Percentiles rank a stretch among this genome's conserved stretches.
Conservation (phyloP, 2,797 vertebrate species). For the Notolepis coatsorum region DNA sequence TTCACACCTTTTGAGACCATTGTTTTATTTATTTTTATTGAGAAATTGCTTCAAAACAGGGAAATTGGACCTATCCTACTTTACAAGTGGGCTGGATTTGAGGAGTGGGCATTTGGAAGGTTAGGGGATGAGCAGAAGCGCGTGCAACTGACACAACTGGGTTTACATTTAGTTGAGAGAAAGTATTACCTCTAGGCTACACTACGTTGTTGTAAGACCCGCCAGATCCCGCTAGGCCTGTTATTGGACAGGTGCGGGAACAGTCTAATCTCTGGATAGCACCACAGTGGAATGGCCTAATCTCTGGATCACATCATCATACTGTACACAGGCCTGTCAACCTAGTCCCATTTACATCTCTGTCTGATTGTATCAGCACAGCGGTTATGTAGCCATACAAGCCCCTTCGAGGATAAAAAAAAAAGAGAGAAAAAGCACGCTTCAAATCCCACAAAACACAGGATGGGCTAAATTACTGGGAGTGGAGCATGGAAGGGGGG, state of each 20-base stretch:
- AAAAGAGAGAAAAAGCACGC: slow-evolving; percentile 49
- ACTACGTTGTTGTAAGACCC: slow-evolving; percentile 1
- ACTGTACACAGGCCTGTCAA: slow-evolving; percentile 42
- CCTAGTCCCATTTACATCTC: slow-evolving; percentile 59
- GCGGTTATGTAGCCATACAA: slow-evolving; percentile 40
- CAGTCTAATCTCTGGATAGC: slow-evolving; percentile 55
- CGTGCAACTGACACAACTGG: no score
- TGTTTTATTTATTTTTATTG: no score
- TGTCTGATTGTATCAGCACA: slow-evolving; percentile 55
- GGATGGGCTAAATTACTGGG: slow-evolving; percentile 73
- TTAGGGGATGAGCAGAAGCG: neutral
- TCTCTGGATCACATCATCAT: slow-evolving; percentile 63
- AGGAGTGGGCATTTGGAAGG: slow-evolving; percentile 1
- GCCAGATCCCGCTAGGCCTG: slow-evolving; percentile 16
- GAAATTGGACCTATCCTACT: no score
- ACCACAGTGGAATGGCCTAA: slow-evolving; percentile 48
- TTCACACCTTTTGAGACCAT: no score
- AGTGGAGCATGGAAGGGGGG: slow-evolving; percentile 53
- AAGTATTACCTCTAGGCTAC: neutral
- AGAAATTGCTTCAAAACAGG: no score
- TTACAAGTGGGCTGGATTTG: no score
- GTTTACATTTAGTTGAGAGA: neutral
- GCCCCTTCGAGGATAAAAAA: slow-evolving; percentile 46
- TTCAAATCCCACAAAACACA: slow-evolving; percentile 66
- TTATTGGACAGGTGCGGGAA: slow-evolving; percentile 26